These are phyloP conservation scores for Subacronicta megacephala DNA, from an alignment of 2,888 invertebrate genomes.

Conservation along the genomic window DNA sequence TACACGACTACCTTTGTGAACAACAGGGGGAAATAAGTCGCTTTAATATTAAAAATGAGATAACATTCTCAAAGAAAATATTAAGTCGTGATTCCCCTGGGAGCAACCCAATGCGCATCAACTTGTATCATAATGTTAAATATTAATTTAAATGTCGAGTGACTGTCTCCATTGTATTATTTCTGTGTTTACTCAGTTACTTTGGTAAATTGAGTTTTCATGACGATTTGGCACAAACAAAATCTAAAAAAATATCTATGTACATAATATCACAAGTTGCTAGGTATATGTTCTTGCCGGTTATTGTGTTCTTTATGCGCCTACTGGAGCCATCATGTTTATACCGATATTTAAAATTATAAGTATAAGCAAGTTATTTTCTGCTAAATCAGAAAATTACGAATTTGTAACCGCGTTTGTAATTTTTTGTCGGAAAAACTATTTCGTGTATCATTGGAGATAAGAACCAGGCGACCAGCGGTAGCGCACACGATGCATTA, in stretches of 20 bases:
- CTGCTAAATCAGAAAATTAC: not conserved
- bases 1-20: constrained; percentile 81
- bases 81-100: constrained; percentile 84
- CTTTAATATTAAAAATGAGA: constrained; percentile 87
- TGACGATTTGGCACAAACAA: not conserved
- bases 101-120: constrained; percentile 84
- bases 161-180: constrained; percentile 71
- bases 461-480: constrained; percentile 12
- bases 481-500: constrained; percentile 65
- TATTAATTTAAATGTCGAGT: constrained; percentile 79
- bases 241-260: too few species aligned
- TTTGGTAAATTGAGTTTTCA: not conserved
- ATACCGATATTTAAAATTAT: too few species aligned
- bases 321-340: too few species aligned
- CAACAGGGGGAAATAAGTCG: constrained; percentile 78
- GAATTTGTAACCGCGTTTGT: not conserved
- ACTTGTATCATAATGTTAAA: constrained; percentile 86
- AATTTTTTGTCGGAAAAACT: not conserved
- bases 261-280: too few species aligned
- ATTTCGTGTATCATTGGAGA: constrained; percentile 64
- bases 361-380: too few species aligned
- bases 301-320: too few species aligned
- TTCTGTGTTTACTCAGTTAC: constrained; percentile 7
- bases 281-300: too few species aligned
- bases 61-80: constrained; percentile 88